A percentile compares a stretch with the other conserved stretches of the same genome.
Evolutionary conservation across 2,888 invertebrate genomes (phyloP).

Genomic region (Eupsilia transversa): DNA sequence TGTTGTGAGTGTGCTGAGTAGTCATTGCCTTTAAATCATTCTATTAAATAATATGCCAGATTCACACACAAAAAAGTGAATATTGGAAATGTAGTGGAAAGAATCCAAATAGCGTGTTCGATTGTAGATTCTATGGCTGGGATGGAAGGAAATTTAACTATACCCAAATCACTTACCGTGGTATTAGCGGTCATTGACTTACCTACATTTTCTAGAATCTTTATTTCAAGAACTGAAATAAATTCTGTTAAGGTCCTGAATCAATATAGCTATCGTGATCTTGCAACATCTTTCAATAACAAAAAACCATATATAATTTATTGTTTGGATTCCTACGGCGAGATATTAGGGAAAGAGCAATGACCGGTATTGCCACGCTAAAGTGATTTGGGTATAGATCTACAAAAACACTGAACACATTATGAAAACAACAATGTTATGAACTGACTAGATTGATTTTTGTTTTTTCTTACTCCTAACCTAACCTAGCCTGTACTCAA

Average conservation of each 20-base stretch:
- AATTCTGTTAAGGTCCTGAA: too few species aligned
- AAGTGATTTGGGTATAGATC: too few species aligned
- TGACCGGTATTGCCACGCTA: not conserved
- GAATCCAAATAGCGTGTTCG: not conserved
- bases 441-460: not conserved
- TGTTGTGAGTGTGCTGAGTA: not conserved
- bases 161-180: too few species aligned
- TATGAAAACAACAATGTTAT: not conserved
- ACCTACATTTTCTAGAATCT: too few species aligned
- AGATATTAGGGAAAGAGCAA: not conserved
- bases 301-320: not conserved
- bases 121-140: not conserved
- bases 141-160: not conserved
- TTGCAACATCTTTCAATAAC: not conserved
- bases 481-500: not conserved
- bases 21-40: not conserved
- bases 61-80: not conserved
- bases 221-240: not conserved
- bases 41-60: not conserved
- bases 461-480: not conserved
- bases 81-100: not conserved
- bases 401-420: not conserved
- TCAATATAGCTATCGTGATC: not conserved
- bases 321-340: not conserved
- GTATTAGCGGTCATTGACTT: not conserved